Conservation (phyloP, 2,113 vertebrate species). For the Porphyrio hochstetteri region DNA sequence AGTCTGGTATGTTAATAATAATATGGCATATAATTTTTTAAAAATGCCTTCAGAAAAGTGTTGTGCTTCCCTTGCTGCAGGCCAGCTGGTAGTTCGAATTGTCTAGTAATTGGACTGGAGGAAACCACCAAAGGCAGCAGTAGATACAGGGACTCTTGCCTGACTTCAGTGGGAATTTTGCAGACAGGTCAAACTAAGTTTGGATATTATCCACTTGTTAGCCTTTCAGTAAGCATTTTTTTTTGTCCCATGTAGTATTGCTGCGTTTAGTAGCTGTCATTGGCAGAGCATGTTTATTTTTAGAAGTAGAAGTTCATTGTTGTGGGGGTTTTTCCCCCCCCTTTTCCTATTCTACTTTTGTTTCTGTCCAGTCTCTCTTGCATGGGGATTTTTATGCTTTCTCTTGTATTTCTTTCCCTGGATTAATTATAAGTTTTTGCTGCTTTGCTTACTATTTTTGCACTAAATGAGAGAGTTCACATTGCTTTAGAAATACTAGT, state of each 20-base stretch:
- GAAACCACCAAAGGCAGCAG: not conserved
- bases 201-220: not conserved
- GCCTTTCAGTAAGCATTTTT: not conserved
- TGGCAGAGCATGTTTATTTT: not conserved
- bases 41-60: not conserved
- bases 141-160: not conserved
- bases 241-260: not conserved
- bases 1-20: not conserved
- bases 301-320: not conserved
- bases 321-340: not conserved
- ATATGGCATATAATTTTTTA: accelerated
- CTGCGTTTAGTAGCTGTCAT: not conserved
- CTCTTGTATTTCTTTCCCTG: not conserved
- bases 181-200: not conserved
- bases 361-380: not conserved
- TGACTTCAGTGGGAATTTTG: not conserved
- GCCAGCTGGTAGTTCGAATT: not conserved
- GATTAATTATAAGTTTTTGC: not conserved
- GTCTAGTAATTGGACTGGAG: not conserved
- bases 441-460: not conserved
- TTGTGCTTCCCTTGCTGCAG: not conserved
- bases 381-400: not conserved
- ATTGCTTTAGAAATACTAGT: not conserved
- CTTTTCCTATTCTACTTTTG: not conserved
- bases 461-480: not conserved